Evolutionary conservation across 37 sponge, comb jelly and placozoan species (phyloP).

Genomic region (Haliclona indistincta): DNA sequence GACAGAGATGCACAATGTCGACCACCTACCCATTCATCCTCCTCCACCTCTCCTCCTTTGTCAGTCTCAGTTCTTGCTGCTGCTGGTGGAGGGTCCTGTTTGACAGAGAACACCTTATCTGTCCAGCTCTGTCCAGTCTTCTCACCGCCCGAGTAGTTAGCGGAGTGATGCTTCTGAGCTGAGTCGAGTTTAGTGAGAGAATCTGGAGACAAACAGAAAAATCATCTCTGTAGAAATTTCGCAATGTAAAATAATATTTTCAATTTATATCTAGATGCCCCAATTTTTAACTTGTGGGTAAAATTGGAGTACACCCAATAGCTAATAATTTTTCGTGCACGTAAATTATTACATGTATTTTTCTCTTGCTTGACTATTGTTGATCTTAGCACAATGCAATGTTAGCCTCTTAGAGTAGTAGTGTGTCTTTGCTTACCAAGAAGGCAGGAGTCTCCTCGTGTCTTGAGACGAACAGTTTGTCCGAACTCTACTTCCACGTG

Average conservation of each 20-base stretch:
- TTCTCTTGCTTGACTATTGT: neutral
- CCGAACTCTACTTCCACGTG: constrained; percentile 67
- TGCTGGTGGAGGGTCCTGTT: constrained; percentile 27
- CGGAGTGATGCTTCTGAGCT: constrained; percentile 53
- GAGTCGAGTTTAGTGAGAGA: constrained; percentile 66
- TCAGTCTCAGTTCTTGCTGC: constrained; percentile 30
- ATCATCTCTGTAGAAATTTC: neutral
- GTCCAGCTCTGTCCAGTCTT: constrained; percentile 80
- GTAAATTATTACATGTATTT: neutral
- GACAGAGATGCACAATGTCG: no score
- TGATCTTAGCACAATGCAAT: neutral
- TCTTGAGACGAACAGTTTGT: constrained; percentile 68
- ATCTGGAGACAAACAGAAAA: constrained; percentile 20
- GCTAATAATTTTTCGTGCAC: neutral
- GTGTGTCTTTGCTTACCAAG: constrained; percentile 38
- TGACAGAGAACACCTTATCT: constrained; percentile 69
- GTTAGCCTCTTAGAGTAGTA: neutral
- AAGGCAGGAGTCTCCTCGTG: constrained; percentile 70
- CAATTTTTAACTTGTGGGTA: no score
- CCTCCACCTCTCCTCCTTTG: constrained; percentile 57
- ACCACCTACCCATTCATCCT: constrained; percentile 87
- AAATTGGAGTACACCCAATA: no score
- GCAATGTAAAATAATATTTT: no score
- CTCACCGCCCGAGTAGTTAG: constrained; percentile 84
- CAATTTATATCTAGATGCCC: no score